Conservation (phyloP, 1,140 invertebrate species). For the Portunus trituberculatus region DNA sequence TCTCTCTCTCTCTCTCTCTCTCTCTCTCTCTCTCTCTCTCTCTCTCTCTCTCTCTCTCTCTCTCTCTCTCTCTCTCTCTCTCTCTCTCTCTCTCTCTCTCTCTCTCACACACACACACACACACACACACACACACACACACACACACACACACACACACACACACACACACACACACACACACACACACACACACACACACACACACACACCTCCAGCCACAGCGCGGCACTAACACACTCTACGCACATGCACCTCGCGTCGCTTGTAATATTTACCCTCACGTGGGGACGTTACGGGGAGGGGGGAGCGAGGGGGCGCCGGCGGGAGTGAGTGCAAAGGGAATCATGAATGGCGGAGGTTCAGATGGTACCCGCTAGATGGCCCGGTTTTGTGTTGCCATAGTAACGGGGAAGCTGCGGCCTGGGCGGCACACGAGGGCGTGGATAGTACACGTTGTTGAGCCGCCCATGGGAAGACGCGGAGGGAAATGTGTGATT, state of each 20-base stretch:
- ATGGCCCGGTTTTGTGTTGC: conserved; percentile 30
- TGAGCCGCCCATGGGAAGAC: neutral
- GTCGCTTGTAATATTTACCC: neutral
- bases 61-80: too few species aligned
- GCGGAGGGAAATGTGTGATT: neutral
- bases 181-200: too few species aligned
- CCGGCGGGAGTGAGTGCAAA: neutral
- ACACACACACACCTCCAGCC: neutral
- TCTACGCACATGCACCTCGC: neutral
- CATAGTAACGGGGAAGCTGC: conserved; percentile 64
- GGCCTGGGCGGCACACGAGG: neutral
- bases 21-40: too few species aligned
- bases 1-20: too few species aligned
- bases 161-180: too few species aligned
- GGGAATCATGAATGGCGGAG: conserved; percentile 30
- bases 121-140: too few species aligned
- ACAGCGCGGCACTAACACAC: neutral
- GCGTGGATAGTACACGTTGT: neutral
- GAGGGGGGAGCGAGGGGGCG: neutral
- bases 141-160: too few species aligned
- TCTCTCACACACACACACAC: too few species aligned
- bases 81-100: too few species aligned
- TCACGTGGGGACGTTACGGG: neutral
- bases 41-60: too few species aligned
- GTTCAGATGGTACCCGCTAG: conserved; percentile 55